Base-by-base conservation (phyloP, 2,888 invertebrate genomes). In the Nasonia oneida region DNA sequence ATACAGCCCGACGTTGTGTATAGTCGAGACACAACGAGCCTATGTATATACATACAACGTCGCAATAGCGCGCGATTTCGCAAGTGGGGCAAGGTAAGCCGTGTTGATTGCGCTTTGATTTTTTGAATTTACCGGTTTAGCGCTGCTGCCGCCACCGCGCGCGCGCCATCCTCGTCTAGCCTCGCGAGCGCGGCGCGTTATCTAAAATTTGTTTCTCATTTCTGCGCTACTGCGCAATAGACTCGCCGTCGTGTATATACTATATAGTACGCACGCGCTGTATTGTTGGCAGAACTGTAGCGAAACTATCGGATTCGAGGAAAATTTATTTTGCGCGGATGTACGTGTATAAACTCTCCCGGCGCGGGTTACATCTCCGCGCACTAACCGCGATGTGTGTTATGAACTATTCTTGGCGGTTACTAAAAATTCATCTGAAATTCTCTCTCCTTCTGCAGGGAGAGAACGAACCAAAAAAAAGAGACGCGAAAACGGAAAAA, bases 101-200 rank as follows among this genome's bases (percentile, higher is more conserved):
- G 57, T 61, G 70, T 83, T 83, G 85, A 85, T 85, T 85, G 85
- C 87, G 81, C 81, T 85, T 87, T 87, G 83, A 85, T 80, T 87
- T 84, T 86, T 86, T 74, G 47, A 47, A 18, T 75, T 71, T 83
- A 14, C 64, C 14, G n/a, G 50, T 64, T 61, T 61, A 61, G 23
- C 57, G 8, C 18, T 47, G 12, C n/a, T 29, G 67, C 61, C 23
- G 29, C 10, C 15, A 5, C 14, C 61, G 10, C 3, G 29, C 29
- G 29, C 29, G 29, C 29, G 29, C 29, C 1, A 29, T 57, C 12
- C 53, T 70, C 42, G 57, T 76, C 81, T 47, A 37, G 15, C 10
- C 37, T 37, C 37, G 14, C 37, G 70, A 70, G 37, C 39, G 33
- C 50, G 74, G 33, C 50, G 74, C 70, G 57, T 61, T 81, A 70